Percentiles rank a stretch among this genome's conserved stretches.
Conservation (phyloP, 2,797 vertebrate species). For the Pseudochirops cupreus region DNA sequence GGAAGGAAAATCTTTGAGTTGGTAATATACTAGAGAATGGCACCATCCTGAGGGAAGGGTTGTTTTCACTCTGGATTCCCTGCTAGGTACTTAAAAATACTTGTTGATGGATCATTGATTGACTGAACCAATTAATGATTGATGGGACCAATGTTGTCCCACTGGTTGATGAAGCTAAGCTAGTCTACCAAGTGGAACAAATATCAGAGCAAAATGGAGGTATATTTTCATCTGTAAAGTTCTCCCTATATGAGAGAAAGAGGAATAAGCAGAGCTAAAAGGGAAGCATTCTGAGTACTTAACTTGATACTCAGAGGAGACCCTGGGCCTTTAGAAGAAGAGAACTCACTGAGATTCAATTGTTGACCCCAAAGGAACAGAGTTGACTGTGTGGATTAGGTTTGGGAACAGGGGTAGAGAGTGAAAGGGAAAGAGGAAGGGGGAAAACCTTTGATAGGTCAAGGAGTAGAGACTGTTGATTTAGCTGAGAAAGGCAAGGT, state of each 20-base stretch:
- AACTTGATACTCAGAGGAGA: background rate
- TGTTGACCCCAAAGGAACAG: background rate
- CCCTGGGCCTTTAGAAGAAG: background rate
- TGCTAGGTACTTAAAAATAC: background rate
- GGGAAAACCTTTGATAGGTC: background rate
- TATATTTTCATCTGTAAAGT: background rate
- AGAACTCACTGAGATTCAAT: background rate
- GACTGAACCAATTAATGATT: background rate
- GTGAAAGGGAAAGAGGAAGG: background rate
- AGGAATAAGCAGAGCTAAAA: background rate
- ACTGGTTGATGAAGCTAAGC: background rate
- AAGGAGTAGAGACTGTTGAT: background rate
- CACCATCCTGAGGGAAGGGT: background rate
- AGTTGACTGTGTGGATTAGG: fast-evolving
- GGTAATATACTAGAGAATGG: background rate
- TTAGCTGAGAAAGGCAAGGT: background rate
- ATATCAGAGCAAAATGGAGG: background rate
- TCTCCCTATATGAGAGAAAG: no score
- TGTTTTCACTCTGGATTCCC: background rate
- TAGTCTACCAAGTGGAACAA: background rate
- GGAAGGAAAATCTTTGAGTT: background rate
- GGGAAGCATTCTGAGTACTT: background rate
- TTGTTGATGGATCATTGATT: background rate
- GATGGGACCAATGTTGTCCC: background rate
- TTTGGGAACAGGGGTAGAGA: background rate